Conservation (phyloP, 2,888 invertebrate genomes). For the Pomacea canaliculata region DNA sequence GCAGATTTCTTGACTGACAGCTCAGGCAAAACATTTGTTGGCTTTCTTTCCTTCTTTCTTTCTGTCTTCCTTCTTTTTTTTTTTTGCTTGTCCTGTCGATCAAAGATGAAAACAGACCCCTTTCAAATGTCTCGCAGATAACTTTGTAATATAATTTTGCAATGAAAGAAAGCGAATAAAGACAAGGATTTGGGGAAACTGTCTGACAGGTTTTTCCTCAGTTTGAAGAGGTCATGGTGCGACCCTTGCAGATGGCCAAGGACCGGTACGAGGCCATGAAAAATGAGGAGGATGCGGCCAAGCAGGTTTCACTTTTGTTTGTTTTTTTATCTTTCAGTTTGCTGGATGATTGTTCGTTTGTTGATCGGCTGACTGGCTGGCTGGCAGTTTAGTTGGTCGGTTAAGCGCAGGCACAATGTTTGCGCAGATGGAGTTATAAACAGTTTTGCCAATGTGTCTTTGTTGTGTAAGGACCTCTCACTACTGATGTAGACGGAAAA, state of each 20-base stretch:
- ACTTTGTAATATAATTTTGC: too few species aligned
- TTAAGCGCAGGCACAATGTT: too few species aligned
- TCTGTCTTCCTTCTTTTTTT: not conserved
- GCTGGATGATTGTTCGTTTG: too few species aligned
- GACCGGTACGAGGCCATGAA: slow-evolving; percentile 68
- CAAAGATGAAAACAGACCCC: not conserved
- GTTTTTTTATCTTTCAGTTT: too few species aligned
- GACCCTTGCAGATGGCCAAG: slow-evolving; percentile 59
- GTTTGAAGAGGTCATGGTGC: slow-evolving; percentile 65
- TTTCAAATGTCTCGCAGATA: not conserved
- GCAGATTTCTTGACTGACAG: not conserved
- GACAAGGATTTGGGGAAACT: too few species aligned
- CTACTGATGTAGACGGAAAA: too few species aligned
- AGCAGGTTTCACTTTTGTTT: slow-evolving; percentile 12
- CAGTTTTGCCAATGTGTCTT: too few species aligned
- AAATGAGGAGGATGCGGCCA: slow-evolving; percentile 46
- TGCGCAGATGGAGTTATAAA: too few species aligned
- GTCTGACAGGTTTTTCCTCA: slow-evolving; percentile 58
- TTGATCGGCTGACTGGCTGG: too few species aligned
- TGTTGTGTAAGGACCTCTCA: too few species aligned
- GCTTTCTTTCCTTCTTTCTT: not conserved
- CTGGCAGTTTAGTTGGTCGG: too few species aligned
- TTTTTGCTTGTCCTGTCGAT: not conserved
- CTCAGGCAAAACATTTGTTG: not conserved
- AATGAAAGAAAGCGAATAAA: too few species aligned